Percentiles rank a stretch among this genome's conserved stretches.
phyloP scores from a whole-genome alignment of 2,113 vertebrate species.

The Salvelinus alpinus region DNA sequence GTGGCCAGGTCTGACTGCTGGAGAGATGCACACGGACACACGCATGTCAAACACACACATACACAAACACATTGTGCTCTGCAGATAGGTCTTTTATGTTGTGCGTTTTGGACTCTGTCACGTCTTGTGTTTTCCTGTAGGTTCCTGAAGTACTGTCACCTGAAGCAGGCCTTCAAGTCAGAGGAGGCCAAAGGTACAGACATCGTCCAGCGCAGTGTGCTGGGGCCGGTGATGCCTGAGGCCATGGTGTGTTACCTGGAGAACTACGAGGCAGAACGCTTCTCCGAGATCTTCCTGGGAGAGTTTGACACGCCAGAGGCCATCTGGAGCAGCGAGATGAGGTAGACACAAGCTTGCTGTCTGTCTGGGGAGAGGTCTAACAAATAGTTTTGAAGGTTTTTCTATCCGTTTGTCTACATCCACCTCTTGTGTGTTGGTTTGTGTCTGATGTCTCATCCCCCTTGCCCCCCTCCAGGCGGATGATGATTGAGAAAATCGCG shows the following conservation, averaged over 20 bases:
- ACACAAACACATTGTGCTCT: background rate
- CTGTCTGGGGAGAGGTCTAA: background rate
- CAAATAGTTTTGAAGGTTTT: background rate
- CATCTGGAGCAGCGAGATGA: constrained; percentile 99
- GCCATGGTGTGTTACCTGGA: constrained; percentile 99
- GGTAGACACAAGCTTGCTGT: constrained; percentile 65
- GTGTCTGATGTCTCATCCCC: background rate
- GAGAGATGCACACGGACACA: background rate
- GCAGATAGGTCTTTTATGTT: background rate
- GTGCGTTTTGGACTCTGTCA: constrained; percentile 1
- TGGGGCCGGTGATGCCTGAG: constrained; percentile 93
- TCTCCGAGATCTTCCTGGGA: constrained; percentile 98
- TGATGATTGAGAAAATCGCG: constrained; percentile 99
- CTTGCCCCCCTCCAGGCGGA: constrained; percentile 73
- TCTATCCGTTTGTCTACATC: background rate
- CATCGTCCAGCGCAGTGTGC: constrained; percentile 93
- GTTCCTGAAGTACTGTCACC: constrained; percentile 95
- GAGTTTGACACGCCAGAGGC: constrained; percentile 99
- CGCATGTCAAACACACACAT: background rate
- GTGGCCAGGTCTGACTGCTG: constrained; percentile 85
- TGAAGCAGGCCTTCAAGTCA: constrained; percentile 97
- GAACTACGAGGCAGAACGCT: constrained; percentile 95
- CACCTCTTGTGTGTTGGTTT: constrained; percentile 1
- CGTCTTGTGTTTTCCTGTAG: constrained; percentile 62
- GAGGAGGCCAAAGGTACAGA: constrained; percentile 96